Conservation (phyloP, 2,888 invertebrate genomes). For the Hirtodrosophila duncani region DNA sequence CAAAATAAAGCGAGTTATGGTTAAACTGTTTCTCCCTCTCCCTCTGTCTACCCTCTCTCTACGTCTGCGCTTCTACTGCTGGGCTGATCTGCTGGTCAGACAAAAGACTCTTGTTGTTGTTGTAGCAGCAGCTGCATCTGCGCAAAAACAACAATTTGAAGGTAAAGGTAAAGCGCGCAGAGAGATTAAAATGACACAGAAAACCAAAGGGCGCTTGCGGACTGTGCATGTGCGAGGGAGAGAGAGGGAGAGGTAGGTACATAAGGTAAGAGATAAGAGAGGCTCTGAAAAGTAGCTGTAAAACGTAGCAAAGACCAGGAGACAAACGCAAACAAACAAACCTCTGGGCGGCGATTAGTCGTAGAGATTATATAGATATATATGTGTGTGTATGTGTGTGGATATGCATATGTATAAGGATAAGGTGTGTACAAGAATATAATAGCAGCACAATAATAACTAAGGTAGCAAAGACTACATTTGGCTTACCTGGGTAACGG, state of each 20-base stretch:
- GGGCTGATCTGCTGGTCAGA: too few species aligned
- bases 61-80: too few species aligned
- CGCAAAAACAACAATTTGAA: too few species aligned
- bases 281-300: conserved; percentile 49
- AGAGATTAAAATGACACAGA: too few species aligned
- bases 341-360: conserved; percentile 2
- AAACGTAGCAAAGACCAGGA: conserved; percentile 20
- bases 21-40: too few species aligned
- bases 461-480: conserved; percentile 43
- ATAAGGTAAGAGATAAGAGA: conserved; percentile 7
- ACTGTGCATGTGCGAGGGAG: conserved; percentile 21
- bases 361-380: conserved; percentile 15
- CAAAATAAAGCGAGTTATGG: conserved; percentile 15
- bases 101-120: conserved; percentile 4
- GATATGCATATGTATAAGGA: conserved; percentile 3
- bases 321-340: conserved; percentile 34
- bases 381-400: not conserved
- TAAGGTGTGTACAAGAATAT: conserved; percentile 8
- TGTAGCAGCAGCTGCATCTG: conserved; percentile 36
- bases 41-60: too few species aligned
- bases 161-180: too few species aligned
- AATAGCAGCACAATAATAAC: conserved; percentile 8
- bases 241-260: conserved; percentile 14
- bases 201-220: conserved; percentile 20
- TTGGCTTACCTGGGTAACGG: conserved; percentile 89